A percentile compares a stretch with the other conserved stretches of the same genome.
These are phyloP conservation scores for Hystrix cristata DNA, from an alignment of 2,113 vertebrate species.

Conservation along the genomic window DNA sequence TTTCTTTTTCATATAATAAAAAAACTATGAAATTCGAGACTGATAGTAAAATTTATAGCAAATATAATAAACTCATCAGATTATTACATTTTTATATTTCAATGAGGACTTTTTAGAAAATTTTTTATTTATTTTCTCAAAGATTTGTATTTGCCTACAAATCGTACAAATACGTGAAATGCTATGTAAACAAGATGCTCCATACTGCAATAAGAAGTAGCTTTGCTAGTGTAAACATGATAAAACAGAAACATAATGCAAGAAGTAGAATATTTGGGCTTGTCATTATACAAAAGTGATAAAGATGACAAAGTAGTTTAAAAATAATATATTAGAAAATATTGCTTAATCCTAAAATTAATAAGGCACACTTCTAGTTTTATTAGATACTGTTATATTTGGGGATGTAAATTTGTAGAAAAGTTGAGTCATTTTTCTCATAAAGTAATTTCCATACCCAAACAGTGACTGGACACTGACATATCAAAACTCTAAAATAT, in stretches of 20 bases:
- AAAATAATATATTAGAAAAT: neutral
- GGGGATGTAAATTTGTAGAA: neutral
- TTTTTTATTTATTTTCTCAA: conserved; percentile 1
- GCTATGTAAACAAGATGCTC: neutral
- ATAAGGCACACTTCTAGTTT: neutral
- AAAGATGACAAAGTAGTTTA: neutral
- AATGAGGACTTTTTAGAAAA: neutral
- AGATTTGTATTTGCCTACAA: neutral
- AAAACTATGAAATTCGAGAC: neutral
- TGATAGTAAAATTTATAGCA: neutral
- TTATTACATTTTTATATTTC: neutral
- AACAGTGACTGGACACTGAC: conserved; percentile 45
- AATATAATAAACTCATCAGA: neutral
- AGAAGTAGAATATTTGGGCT: neutral
- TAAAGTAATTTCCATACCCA: conserved; percentile 34
- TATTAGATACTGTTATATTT: neutral
- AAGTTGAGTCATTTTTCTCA: conserved; percentile 20
- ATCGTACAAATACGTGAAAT: neutral
- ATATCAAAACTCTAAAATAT: conserved; percentile 82
- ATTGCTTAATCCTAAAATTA: neutral
- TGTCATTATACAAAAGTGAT: neutral
- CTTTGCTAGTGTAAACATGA: neutral
- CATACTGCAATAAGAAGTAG: neutral
- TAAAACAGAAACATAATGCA: neutral
- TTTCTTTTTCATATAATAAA: neutral